phyloP scores from a whole-genome alignment of 2,888 invertebrate species.

The Bedellia somnulentella region DNA sequence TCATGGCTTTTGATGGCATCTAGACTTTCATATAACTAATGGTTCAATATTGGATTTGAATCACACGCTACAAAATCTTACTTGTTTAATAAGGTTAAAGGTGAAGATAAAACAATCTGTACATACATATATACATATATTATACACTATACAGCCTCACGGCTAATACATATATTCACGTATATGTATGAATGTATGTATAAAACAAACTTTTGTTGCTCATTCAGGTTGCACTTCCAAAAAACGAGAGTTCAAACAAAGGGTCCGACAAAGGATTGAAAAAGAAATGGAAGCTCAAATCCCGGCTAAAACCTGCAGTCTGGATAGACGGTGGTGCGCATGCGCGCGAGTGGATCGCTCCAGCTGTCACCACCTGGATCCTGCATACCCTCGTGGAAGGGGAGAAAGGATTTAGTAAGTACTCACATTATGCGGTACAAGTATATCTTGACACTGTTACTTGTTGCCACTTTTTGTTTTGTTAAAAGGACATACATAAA shows the following conservation, averaged over 20 bases:
- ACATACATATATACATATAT: background rate
- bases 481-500: background rate
- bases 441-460: too few relatives aligned
- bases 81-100: background rate
- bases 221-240: constrained; percentile 30
- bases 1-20: too few relatives aligned
- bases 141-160: background rate
- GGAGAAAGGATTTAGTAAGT: constrained; percentile 54
- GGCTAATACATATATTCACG: too few relatives aligned
- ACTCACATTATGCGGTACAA: background rate
- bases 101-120: background rate
- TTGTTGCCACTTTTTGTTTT: background rate
- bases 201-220: too few relatives aligned
- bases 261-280: constrained; percentile 20
- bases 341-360: constrained; percentile 79
- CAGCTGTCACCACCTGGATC: constrained; percentile 75
- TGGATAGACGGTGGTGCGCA: constrained; percentile 82
- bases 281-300: constrained; percentile 49
- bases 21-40: too few relatives aligned
- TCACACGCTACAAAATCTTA: too few relatives aligned
- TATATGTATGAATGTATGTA: too few relatives aligned
- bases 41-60: too few relatives aligned
- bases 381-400: constrained; percentile 68
- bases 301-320: constrained; percentile 67
- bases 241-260: constrained; percentile 24